Base-by-base conservation (phyloP, 2,888 invertebrate genomes). In the Calliphora vomitoria region DNA sequence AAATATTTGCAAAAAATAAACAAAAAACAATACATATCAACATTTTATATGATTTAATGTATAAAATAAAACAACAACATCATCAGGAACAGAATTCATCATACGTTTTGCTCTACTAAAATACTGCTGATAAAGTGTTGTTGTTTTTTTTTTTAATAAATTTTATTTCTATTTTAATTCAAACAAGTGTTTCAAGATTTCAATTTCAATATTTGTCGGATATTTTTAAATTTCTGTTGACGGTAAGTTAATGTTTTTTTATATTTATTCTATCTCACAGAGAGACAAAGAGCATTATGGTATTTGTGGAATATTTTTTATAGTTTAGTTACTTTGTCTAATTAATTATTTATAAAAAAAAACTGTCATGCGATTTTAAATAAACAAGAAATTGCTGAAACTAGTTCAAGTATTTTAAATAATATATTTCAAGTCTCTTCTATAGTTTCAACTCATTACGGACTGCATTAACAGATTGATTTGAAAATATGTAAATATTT, bases 231-330 rank as follows among this genome's bases (percentile, higher is more conserved):
- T 20, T 44, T 44, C 41, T 41, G 31, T 55, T 44, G 55, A 35
- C 31, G 72, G 81, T 72, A 55, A 81, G 81, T 81, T 62, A 38
- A 55, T 20, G 20, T 55, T 8, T 55, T 10, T 11, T n/a, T n/a
- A n/a, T 41, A 41, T 41, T 41, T 41, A 41, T 41, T 41, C 41
- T 41, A 41, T 41, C 11, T 8, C 2, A 11, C 41, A 11, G 5
- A 41, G 2, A 10, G 41, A 41, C 41, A 41, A 41, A 25, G 25
- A 10, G 11, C 11, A 41, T 8, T 41, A 5, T 50, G 15, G 18
- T 53, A 31, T 25, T 60, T 60, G 60, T 60, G 25, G n/a, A 60
- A 31, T 31, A 60, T 11, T 25, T 11, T 60, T 53, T 5, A 53
- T 18, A 3, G 2, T 44, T 44, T 44, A 44, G 13, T 44, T 44